Evolutionary conservation across 2,888 invertebrate genomes (phyloP).

Genomic region (Crossocerus cetratus): DNA sequence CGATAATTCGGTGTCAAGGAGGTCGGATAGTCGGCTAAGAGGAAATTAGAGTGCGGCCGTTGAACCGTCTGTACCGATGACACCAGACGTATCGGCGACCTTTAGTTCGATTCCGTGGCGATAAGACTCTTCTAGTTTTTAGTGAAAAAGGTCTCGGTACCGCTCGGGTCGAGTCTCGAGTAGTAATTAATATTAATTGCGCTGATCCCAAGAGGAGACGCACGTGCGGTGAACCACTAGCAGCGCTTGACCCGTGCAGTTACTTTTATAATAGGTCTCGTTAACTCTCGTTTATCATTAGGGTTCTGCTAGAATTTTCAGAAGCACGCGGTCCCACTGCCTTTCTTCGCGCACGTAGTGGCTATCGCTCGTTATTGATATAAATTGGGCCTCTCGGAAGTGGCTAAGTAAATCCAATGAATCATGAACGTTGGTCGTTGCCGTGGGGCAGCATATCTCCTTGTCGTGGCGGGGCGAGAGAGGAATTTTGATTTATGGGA

Average conservation of each 20-base stretch:
- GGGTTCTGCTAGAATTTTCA: too few relatives aligned
- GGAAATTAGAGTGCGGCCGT: conserved; percentile 15
- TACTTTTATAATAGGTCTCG: too few relatives aligned
- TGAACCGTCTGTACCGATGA: conserved; percentile 11
- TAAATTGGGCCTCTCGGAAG: background rate
- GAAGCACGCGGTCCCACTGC: background rate
- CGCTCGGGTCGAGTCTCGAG: background rate
- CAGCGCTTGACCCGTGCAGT: too few relatives aligned
- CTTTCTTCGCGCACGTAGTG: background rate
- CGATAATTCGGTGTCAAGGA: background rate
- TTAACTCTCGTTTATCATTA: too few relatives aligned
- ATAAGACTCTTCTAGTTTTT: conserved; percentile 15
- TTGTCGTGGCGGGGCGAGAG: background rate
- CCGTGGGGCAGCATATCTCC: background rate
- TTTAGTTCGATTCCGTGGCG: background rate
- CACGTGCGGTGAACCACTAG: too few relatives aligned
- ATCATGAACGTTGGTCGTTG: background rate
- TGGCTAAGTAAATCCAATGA: conserved; percentile 2
- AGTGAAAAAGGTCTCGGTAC: background rate
- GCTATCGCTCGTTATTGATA: conserved; percentile 1
- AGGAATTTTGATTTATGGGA: too few relatives aligned
- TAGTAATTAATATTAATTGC: background rate
- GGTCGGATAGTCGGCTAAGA: conserved; percentile 8
- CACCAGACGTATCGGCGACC: conserved; percentile 6
- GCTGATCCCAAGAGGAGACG: background rate